A percentile compares a stretch with the other conserved stretches of the same genome.
phyloP scores from a whole-genome alignment of 2,888 invertebrate species.

The Drosophila mercatorum region DNA sequence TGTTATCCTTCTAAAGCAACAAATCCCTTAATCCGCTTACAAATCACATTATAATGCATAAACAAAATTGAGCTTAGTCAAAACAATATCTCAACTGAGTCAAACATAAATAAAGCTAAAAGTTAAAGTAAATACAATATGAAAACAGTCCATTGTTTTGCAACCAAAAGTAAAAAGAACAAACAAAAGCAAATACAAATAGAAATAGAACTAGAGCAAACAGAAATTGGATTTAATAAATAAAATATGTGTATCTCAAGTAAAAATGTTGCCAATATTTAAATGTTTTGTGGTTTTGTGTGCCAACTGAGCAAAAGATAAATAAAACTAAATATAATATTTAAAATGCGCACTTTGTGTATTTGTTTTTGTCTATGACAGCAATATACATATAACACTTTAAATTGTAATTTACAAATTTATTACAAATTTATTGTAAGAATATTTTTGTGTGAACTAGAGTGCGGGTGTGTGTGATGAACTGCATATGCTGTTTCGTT shows the following conservation, averaged over 20 bases:
- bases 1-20: conserved; percentile 8
- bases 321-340: conserved; percentile 30
- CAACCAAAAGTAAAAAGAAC: conserved; percentile 7
- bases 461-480: no score
- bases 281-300: conserved; percentile 69
- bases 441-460: no score
- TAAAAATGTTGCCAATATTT: conserved; percentile 65
- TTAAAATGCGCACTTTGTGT: neutral
- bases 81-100: conserved; percentile 20
- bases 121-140: conserved; percentile 14
- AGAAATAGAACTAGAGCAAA: conserved; percentile 12
- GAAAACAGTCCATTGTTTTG: conserved; percentile 13
- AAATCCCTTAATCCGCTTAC: conserved; percentile 24
- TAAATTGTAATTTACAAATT: neutral
- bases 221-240: conserved; percentile 22
- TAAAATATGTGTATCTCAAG: conserved; percentile 25
- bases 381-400: neutral
- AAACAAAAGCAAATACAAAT: neutral
- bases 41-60: neutral
- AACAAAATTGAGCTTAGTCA: conserved; percentile 40
- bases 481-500: no score
- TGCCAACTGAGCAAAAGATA: conserved; percentile 52
- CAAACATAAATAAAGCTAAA: conserved; percentile 12
- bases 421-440: no score
- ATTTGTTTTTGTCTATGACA: neutral